These are phyloP conservation scores for Mobula hypostoma DNA, from an alignment of 2,113 vertebrate genomes.

Conservation along the genomic window DNA sequence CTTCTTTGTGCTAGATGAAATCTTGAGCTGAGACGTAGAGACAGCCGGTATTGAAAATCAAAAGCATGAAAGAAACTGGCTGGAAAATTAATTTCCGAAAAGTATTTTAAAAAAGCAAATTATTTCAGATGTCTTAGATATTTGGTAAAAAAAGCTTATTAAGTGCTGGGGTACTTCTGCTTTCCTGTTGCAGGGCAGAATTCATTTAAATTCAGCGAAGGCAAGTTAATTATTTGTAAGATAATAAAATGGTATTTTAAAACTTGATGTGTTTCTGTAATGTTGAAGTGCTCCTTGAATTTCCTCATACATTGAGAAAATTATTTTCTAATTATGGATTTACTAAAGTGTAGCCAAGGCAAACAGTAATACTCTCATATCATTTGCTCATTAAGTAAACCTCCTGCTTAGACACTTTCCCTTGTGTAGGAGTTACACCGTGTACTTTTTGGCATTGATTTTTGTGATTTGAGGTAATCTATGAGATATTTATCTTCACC, in stretches of 20 bases:
- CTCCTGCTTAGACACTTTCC: background rate
- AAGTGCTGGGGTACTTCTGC: background rate
- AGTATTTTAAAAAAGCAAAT: background rate
- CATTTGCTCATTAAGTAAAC: background rate
- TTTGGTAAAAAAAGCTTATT: background rate
- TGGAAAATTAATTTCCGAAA: background rate
- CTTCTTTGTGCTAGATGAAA: background rate
- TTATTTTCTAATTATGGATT: slow-evolving; percentile 1
- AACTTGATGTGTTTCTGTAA: background rate
- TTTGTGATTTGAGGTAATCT: background rate
- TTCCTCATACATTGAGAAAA: background rate
- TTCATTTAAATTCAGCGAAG: background rate
- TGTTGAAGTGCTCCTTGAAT: background rate
- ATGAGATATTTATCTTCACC: background rate
- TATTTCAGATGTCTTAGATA: background rate
- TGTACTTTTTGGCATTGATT: background rate
- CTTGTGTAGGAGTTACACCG: background rate
- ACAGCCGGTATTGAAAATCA: background rate
- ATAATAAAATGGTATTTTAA: slow-evolving; percentile 3
- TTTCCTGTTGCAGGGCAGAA: background rate
- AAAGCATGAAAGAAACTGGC: background rate
- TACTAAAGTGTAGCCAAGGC: background rate
- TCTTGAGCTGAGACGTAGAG: background rate
- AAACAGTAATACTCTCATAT: background rate
- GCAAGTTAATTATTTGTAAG: background rate